These are phyloP conservation scores for Campylorhamphus procurvoides DNA, from an alignment of 2,113 vertebrate genomes.

Conservation along the genomic window DNA sequence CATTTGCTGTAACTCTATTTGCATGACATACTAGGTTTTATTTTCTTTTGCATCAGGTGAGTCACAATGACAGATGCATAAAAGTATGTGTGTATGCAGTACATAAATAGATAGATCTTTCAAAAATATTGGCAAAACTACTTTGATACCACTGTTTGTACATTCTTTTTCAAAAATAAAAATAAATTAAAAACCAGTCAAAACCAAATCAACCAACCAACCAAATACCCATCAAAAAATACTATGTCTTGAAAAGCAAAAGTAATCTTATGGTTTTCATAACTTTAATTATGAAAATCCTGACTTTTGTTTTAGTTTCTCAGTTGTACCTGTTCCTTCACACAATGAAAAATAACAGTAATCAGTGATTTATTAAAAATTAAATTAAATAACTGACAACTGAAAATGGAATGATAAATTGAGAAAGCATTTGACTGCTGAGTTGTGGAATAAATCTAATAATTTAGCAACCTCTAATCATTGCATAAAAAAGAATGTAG, in stretches of 20 bases:
- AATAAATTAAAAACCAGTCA: no score
- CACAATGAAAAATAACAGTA: not conserved
- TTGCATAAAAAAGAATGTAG: not conserved
- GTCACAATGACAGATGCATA: not conserved
- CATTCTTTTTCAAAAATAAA: not conserved
- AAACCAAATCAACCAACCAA: not conserved
- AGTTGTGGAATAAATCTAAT: not conserved
- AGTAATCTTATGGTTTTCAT: not conserved
- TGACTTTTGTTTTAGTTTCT: not conserved
- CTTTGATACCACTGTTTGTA: not conserved
- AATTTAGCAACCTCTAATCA: not conserved
- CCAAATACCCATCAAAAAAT: not conserved
- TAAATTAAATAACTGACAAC: not conserved
- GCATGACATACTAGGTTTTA: not conserved
- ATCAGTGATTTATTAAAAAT: not conserved
- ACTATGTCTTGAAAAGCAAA: not conserved
- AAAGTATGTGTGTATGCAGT: not conserved
- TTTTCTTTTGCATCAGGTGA: not conserved
- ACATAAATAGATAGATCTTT: not conserved
- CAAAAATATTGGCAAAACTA: not conserved
- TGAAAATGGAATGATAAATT: not conserved
- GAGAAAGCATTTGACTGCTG: not conserved
- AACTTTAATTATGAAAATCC: not conserved
- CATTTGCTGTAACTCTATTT: not conserved
- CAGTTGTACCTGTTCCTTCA: not conserved